Base-by-base conservation (phyloP, 2,888 invertebrate genomes). In the Alloplasta piceator region DNA sequence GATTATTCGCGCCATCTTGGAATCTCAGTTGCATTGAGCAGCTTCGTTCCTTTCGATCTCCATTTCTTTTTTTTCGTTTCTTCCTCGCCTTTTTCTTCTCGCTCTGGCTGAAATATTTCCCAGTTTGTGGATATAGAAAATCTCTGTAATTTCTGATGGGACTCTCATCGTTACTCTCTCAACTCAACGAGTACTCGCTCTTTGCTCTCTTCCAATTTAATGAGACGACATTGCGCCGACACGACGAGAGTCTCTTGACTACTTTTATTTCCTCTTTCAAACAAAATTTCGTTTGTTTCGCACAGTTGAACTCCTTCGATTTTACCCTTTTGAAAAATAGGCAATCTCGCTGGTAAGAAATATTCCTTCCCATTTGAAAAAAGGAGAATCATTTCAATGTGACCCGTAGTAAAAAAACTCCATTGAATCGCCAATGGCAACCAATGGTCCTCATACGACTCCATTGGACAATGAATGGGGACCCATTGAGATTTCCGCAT, bases 1-100 rank as follows among this genome's bases (percentile, higher is more conserved):
- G 85, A 85, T 86, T 86, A 82, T 85, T 85, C 81, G 83, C 78
- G 46, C 16, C 7, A 43, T 55, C 38, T 71, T 26, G 16, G 26
- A 67, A 46, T 67, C 41, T 46, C 41, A 48, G 36, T 55, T 55
- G 61, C 52, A 43, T 43, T 38, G 10, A 41, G n/a, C 41, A 26
- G 16, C n/a, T 39, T 66, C 9, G 16, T 6, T 36, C n/a, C 70
- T 39, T 60, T 10, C 14, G 12, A 56, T 52, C 39, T 61, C 50
- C n/a, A 48, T 43, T 48, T 10, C n/a, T 39, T 38, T 12, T 66
- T 12, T 4, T 36, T 52, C 43, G 10, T n/a, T 73, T 46, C 41
- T 50, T 5, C n/a, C 12, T 39, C 66, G 43, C 50, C 52, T 61
- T 60, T 55, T 60, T 63, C 38, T 12, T 38, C 7, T 7, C 48